Evolutionary conservation across 2,113 vertebrate species (phyloP).

Genomic region (Rafetus swinhoei): DNA sequence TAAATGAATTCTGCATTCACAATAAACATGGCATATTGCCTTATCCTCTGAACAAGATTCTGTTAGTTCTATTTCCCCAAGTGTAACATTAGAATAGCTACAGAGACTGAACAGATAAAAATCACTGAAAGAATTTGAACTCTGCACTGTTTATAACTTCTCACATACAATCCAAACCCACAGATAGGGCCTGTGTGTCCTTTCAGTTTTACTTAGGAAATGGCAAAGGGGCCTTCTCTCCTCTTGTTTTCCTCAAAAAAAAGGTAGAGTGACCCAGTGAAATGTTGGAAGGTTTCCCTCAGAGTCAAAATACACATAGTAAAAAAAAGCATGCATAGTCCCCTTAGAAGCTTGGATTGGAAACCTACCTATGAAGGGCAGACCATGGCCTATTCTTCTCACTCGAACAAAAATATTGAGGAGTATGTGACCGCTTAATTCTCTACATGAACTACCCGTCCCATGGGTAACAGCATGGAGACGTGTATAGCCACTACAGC

Average conservation of each 20-base stretch:
- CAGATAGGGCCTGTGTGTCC: too few species aligned
- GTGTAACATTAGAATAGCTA: not conserved
- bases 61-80: too few species aligned
- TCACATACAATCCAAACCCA: not conserved
- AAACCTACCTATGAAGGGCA: not conserved
- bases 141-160: rapidly evolving
- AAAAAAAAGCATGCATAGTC: not conserved
- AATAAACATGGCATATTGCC: too few species aligned
- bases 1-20: too few species aligned
- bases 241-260: not conserved
- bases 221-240: not conserved
- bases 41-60: too few species aligned
- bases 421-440: slow-evolving; percentile 6
- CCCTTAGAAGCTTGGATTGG: not conserved
- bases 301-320: not conserved
- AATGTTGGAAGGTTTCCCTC: not conserved
- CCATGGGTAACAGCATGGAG: not conserved
- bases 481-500: not conserved
- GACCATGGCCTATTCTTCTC: rapidly evolving
- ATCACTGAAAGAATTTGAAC: not conserved
- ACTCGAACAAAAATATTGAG: not conserved
- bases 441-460: not conserved
- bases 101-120: not conserved
- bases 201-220: not conserved
- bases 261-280: not conserved